These are phyloP conservation scores for Mus minutoides DNA, from an alignment of 2,797 vertebrate genomes.

Conservation along the genomic window DNA sequence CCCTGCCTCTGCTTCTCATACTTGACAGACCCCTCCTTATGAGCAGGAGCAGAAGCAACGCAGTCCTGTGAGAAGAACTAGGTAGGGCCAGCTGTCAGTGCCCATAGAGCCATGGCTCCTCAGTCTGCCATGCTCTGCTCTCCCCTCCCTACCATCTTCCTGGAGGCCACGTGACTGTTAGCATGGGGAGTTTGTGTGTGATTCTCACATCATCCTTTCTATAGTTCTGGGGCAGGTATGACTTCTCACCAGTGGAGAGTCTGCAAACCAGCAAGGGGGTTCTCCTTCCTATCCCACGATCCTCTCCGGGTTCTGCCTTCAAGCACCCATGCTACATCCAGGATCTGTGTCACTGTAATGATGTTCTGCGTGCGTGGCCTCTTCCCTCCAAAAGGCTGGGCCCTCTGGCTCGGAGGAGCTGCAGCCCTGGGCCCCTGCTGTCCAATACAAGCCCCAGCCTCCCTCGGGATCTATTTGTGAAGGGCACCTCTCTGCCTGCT, in stretches of 20 bases:
- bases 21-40: accelerated
- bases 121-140: accelerated
- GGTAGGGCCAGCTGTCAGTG: accelerated
- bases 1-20: background rate
- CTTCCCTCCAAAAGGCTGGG: background rate
- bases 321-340: background rate
- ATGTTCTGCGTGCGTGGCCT: background rate
- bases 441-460: accelerated
- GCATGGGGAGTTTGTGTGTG: accelerated
- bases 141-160: background rate
- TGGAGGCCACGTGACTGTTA: background rate
- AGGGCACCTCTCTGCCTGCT: background rate
- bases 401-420: background rate
- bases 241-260: background rate
- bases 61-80: accelerated
- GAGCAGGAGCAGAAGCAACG: background rate
- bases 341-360: background rate
- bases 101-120: accelerated
- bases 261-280: accelerated
- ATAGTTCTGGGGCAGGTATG: background rate
- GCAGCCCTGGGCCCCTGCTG: background rate
- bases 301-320: background rate
- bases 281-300: accelerated
- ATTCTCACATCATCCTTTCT: background rate
- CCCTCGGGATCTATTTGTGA: background rate